Percentiles rank a stretch among this genome's conserved stretches.
Conservation (phyloP, 2,797 vertebrate species). For the Sebastes iracundus region DNA sequence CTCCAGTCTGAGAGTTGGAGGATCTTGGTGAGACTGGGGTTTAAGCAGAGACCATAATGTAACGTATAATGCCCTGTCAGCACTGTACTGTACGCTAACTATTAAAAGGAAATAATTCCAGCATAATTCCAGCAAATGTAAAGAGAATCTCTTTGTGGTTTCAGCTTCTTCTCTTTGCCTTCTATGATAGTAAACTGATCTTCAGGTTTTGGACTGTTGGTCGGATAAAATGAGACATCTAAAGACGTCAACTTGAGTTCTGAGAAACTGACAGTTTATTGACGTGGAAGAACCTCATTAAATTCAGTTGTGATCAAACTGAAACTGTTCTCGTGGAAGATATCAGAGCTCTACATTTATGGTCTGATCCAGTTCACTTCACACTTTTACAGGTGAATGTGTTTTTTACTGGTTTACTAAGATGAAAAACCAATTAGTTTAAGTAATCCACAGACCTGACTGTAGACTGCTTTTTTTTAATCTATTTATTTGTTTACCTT, state of each 20-base stretch:
- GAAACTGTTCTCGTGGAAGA: background rate
- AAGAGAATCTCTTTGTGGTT: background rate
- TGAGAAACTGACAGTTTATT: background rate
- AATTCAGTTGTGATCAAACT: background rate
- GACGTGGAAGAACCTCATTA: background rate
- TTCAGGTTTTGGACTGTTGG: no score
- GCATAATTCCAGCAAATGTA: background rate
- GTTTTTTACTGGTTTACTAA: background rate
- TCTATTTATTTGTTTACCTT: no score
- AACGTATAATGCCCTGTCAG: background rate
- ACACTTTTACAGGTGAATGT: no score
- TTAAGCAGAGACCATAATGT: background rate
- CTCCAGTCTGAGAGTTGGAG: background rate
- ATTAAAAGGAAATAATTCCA: background rate
- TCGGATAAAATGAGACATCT: no score
- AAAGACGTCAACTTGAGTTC: background rate
- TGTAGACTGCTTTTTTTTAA: no score
- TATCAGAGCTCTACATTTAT: background rate
- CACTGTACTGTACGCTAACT: background rate
- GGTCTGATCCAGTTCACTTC: background rate
- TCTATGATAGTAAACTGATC: no score
- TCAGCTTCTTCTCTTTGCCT: no score
- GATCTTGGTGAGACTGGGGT: background rate
- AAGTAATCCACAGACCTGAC: no score
- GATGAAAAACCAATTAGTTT: no score